Base-by-base conservation (phyloP, 2,888 invertebrate species). In the Agrilus biguttatus region DNA sequence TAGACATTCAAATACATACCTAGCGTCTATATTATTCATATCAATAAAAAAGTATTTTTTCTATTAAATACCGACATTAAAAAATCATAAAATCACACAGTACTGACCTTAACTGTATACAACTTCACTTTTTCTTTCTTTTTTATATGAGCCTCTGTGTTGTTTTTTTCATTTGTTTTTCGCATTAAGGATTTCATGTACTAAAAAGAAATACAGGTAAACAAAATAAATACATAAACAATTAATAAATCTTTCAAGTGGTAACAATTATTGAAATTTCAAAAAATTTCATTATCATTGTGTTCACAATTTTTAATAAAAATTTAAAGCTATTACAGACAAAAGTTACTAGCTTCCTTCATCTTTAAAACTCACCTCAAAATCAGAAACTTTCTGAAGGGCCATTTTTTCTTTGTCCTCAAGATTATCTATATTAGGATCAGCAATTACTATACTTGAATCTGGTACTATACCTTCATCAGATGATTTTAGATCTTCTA, bases 121-220 rank as follows among this genome's bases (percentile, higher is more conserved):
- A 77, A 68, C 49, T 65, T 46, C 44, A 64, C 46, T 57, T 63
- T 55, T 56, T 49, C 59, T 61, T 44, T 55, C 56, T 56, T 61
- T 63, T 51, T 54, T 66, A 51, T 70, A 65, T 63, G 60, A 67
- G 49, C 64, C 68, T 52, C 63, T 65, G 52, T 53, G 52, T 48
- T 55, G 43, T 57, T 50, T 61, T 63, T 54, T 51, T 56, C 51
- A 49, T 58, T 40, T 42, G 53, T 62, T 66, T 71, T 74, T 60
- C 72, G 69, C 66, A 76, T 77, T 38, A 84, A 61, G 3, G 74
- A 64, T 63, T 83, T 77, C 81, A 83, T 81, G 56, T 88, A 87
- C 72, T 83, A 66, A 44, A 72, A 67, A 51, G 39, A 42, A 48
- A 40, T 38, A 48, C 49, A 46, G 46, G 47, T 39, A 53, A 50